Evolutionary conservation across 2,113 vertebrate species (phyloP), one percentile per base, ranked within the genome.

Genomic region (Platichthys stellatus): DNA sequence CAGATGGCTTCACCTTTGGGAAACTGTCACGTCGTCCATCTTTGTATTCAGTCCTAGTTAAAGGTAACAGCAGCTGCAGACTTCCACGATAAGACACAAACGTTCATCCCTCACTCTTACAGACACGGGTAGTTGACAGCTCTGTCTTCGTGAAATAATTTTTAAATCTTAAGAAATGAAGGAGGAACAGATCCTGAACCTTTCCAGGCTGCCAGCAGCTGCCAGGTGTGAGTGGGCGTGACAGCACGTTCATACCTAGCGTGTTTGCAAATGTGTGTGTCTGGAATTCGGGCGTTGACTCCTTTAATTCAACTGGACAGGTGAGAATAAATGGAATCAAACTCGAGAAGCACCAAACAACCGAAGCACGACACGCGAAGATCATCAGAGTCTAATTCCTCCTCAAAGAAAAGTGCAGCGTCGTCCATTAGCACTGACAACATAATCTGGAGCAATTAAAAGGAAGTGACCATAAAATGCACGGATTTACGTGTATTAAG

Each of bases 141-240:
- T 28, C 28, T 28, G 28, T 18, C 18, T 43, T 43, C 13, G 1
- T 5, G 47, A 18, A 18, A 51, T 0, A 5, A 2, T 51, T 20
- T 5, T 51, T 51, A 7, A 20, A 20, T n/a, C 49, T 51, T 18
- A 51, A 51, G 20, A 20, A 51, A 13, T 31, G 31, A 7, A 31
- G 31, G 31, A 20, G 49, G 7, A 20, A 51, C 17, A 20, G 49
- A 18, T 51, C 1, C 5, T 8, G 18, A 23, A 17, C 26, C 43
- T 65, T 26, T 13, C 13, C 47, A 31, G 9, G 31, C 66, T 40
- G 12, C 12, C 65, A 38, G 31, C 49, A 10, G 61, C 61, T 45
- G 38, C 26, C 53, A 59, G 53, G 63, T 58, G 63, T 23, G 72
- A 18, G 63, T 74, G 72, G 62, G 51, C 23, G 49, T 40, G 24